These are phyloP conservation scores for Triplophysa yarkandensis DNA, from an alignment of 2,797 vertebrate genomes.

Conservation along the genomic window DNA sequence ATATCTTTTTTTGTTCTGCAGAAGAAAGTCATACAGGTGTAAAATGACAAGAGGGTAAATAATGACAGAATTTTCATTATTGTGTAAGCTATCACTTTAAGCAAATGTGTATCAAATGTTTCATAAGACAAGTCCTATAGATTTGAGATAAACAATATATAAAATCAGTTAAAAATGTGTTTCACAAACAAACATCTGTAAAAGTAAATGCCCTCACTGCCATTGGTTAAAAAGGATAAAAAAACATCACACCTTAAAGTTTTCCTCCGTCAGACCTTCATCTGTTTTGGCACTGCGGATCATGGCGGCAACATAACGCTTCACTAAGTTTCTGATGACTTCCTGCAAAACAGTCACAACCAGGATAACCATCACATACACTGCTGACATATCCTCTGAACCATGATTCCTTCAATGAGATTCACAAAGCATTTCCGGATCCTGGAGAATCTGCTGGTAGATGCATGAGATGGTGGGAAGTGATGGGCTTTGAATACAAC, in stretches of 20 bases:
- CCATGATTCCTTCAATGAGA: background rate
- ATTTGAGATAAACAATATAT: too few species aligned
- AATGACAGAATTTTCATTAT: too few species aligned
- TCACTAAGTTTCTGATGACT: constrained; percentile 88
- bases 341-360: constrained; percentile 69
- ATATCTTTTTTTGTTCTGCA: too few species aligned
- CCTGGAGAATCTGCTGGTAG: constrained; percentile 4
- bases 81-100: too few species aligned
- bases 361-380: background rate
- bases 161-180: background rate
- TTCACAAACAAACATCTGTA: background rate
- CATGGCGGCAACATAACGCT: constrained; percentile 87
- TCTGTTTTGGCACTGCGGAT: constrained; percentile 88
- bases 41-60: too few species aligned
- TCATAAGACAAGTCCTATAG: too few species aligned
- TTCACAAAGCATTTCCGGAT: background rate
- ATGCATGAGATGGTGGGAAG: background rate
- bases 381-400: background rate
- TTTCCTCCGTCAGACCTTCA: constrained; percentile 87
- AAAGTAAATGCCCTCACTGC: background rate
- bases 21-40: too few species aligned
- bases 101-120: too few species aligned
- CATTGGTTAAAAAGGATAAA: background rate
- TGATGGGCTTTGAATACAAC: background rate
- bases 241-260: constrained; percentile 81